Evolutionary conservation across 2,797 vertebrate species (phyloP).

Genomic region (Lacerta viridis): DNA sequence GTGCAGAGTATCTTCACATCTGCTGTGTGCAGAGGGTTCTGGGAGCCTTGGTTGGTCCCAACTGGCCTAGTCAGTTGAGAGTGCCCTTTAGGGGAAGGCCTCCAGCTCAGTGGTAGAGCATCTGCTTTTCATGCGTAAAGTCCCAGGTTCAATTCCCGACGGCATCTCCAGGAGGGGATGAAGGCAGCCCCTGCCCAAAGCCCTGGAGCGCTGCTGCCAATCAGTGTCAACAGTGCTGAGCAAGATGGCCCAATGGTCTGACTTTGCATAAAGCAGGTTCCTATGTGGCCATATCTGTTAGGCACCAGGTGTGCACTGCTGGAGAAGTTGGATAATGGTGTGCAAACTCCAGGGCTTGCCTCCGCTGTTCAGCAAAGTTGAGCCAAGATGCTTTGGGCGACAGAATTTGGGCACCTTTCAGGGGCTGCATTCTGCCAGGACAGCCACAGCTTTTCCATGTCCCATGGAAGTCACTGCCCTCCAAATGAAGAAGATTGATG

Average conservation of each 20-base stretch:
- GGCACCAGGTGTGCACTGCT: too few relatives aligned
- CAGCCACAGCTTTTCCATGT: neutral
- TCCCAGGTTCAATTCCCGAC: neutral
- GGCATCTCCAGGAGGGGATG: neutral
- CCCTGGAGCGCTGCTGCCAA: too few relatives aligned
- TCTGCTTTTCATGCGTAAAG: too few relatives aligned
- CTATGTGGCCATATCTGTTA: too few relatives aligned
- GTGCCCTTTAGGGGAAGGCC: rapidly evolving
- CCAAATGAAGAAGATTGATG: neutral
- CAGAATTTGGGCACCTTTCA: neutral
- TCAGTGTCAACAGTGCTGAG: too few relatives aligned
- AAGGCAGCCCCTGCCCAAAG: neutral
- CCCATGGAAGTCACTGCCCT: neutral
- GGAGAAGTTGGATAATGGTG: neutral
- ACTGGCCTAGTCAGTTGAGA: neutral
- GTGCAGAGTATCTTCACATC: neutral
- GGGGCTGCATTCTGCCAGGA: neutral
- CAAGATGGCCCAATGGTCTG: too few relatives aligned
- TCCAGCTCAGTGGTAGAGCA: neutral
- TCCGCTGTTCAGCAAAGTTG: neutral
- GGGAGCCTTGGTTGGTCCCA: neutral
- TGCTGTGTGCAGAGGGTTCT: neutral
- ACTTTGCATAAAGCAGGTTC: too few relatives aligned
- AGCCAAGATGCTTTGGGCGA: neutral
- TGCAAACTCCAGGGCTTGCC: neutral